phyloP scores from a whole-genome alignment of 2,797 vertebrate genomes.

The Brachymystax lenok region DNA sequence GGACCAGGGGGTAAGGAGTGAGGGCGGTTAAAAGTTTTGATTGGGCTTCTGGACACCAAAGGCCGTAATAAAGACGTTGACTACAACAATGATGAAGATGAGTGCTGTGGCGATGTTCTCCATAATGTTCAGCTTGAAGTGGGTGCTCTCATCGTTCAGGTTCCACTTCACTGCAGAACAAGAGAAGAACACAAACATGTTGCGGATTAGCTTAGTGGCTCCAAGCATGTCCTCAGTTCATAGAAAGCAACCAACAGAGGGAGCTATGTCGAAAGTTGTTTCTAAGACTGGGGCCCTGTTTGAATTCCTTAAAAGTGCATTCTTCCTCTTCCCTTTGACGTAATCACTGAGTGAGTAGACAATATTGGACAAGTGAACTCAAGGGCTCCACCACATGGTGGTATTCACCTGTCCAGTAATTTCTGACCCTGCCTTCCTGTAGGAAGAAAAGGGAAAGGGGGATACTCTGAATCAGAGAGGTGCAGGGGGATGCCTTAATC shows the following conservation, averaged over 20 bases:
- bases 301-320: neutral
- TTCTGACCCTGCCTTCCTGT: neutral
- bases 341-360: neutral
- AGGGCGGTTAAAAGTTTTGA: slow-evolving; percentile 14
- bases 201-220: slow-evolving; percentile 3
- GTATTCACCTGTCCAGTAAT: neutral
- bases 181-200: neutral
- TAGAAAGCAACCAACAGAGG: slow-evolving; percentile 21
- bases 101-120: slow-evolving; percentile 91
- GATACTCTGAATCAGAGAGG: no score
- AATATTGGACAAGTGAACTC: neutral
- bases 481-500: no score
- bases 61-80: slow-evolving; percentile 96
- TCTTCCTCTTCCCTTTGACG: no score
- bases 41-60: slow-evolving; percentile 90
- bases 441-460: no score
- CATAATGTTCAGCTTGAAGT: slow-evolving; percentile 86
- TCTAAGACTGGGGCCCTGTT: neutral
- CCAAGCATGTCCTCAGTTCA: neutral
- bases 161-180: slow-evolving; percentile 88
- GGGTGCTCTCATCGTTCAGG: slow-evolving; percentile 88
- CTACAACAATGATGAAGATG: slow-evolving; percentile 92
- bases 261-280: slow-evolving; percentile 11
- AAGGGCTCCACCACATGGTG: neutral
- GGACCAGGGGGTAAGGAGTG: neutral